These are phyloP conservation scores for Zaprionus bogoriensis DNA, from an alignment of 2,888 invertebrate species.

Conservation along the genomic window DNA sequence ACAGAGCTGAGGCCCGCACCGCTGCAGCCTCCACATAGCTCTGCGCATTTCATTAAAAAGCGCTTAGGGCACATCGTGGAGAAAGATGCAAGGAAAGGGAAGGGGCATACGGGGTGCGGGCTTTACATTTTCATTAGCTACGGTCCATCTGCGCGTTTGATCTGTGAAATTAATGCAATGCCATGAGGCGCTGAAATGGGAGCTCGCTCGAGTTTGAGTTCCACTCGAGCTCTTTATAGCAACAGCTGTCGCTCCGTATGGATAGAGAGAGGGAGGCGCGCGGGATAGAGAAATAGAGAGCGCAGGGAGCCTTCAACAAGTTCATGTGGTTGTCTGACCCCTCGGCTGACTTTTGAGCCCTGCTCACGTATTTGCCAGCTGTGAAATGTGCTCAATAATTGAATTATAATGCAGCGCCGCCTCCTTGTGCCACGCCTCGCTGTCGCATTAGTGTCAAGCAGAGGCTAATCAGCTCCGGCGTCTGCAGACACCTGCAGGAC, in stretches of 20 bases:
- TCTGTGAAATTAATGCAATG: constrained; percentile 77
- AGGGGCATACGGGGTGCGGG: not conserved
- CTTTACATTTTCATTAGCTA: constrained; percentile 65
- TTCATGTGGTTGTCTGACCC: constrained; percentile 25
- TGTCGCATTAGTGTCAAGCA: constrained; percentile 67
- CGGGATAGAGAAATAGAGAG: not conserved
- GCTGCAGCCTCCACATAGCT: constrained; percentile 23
- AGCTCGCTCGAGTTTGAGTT: constrained; percentile 15
- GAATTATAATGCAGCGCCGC: constrained; percentile 63
- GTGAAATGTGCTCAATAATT: constrained; percentile 59
- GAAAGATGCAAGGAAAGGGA: not conserved
- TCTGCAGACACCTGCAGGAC: constrained; percentile 69
- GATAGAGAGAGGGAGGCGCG: not conserved
- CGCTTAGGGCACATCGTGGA: constrained; percentile 33
- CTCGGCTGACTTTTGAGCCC: constrained; percentile 47
- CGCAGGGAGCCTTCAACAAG: constrained; percentile 23
- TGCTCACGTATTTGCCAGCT: constrained; percentile 64
- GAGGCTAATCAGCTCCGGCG: constrained; percentile 65
- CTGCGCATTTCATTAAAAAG: constrained; percentile 67
- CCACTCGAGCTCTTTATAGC: constrained; percentile 42
- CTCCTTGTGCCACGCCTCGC: not conserved
- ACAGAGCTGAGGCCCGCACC: constrained; percentile 1
- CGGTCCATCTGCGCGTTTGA: constrained; percentile 71
- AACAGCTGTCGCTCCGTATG: constrained; percentile 49
- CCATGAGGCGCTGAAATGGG: constrained; percentile 50